These are phyloP conservation scores for Graphium colonna DNA, from an alignment of 2,888 invertebrate species.

Conservation along the genomic window DNA sequence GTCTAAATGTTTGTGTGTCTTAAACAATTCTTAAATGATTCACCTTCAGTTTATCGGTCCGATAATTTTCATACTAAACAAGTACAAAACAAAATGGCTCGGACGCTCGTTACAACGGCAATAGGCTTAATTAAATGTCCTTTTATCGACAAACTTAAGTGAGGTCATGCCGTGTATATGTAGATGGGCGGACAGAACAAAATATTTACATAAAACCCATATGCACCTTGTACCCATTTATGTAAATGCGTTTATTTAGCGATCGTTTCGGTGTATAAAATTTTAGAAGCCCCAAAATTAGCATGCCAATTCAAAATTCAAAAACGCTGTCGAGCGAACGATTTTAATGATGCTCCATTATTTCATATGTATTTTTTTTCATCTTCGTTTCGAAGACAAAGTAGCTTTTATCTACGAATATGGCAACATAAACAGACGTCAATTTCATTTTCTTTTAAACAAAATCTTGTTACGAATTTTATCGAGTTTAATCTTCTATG, in stretches of 20 bases:
- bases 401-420: not conserved
- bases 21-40: no score
- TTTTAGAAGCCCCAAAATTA: not conserved
- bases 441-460: no score
- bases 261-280: not conserved
- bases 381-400: no score
- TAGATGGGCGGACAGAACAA: slow-evolving; percentile 22
- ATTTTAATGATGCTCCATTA: not conserved
- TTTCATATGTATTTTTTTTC: not conserved
- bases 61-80: not conserved
- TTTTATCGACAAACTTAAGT: slow-evolving; percentile 30
- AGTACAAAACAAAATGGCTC: not conserved
- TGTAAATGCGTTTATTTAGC: not conserved
- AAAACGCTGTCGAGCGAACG: not conserved
- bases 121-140: slow-evolving; percentile 33
- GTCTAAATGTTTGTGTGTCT: no score
- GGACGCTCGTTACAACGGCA: not conserved
- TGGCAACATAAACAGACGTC: not conserved
- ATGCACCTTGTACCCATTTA: slow-evolving; percentile 13
- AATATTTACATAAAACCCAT: slow-evolving; percentile 31
- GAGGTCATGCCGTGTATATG: slow-evolving; percentile 21
- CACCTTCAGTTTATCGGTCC: no score
- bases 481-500: no score
- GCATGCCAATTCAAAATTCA: not conserved
- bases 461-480: no score